A percentile compares a stretch with the other conserved stretches of the same genome.
Evolutionary conservation across 1,140 invertebrate species (phyloP).

Genomic region (Sitophilus oryzae): DNA sequence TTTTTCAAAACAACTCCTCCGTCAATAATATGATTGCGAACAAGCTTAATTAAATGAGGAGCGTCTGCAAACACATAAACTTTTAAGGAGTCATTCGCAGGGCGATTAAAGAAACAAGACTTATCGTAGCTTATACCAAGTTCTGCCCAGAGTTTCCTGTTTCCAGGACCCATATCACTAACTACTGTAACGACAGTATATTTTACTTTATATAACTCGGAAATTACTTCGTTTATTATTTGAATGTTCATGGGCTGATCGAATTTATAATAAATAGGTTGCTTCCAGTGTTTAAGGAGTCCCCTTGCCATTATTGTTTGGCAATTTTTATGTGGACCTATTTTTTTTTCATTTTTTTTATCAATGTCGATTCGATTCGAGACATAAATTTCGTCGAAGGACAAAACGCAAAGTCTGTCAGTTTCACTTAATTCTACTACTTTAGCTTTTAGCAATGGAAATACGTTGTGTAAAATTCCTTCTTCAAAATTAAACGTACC

Average conservation of each 20-base stretch:
- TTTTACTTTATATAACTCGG: background rate
- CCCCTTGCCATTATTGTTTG: background rate
- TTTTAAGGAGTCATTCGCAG: too few relatives aligned
- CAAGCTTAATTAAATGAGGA: constrained; percentile 2
- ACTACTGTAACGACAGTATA: background rate
- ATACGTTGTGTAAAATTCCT: background rate
- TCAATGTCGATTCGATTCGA: constrained; percentile 6
- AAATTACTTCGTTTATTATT: background rate
- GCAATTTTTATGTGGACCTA: constrained; percentile 3
- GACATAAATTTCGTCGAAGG: constrained; percentile 1
- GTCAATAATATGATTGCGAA: background rate
- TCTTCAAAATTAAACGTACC: background rate
- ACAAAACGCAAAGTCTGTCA: constrained; percentile 6
- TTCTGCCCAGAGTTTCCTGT: background rate
- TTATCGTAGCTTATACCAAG: background rate
- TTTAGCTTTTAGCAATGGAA: background rate
- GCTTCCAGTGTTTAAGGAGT: background rate
- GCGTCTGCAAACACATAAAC: too few relatives aligned
- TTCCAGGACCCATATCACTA: constrained; percentile 5
- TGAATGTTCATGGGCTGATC: background rate
- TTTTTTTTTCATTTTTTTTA: background rate
- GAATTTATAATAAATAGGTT: constrained; percentile 6
- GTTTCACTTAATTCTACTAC: background rate
- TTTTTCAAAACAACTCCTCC: constrained; percentile 1
- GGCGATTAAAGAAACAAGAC: background rate